Evolutionary conservation across 2,888 invertebrate species (phyloP).

Genomic region (Pterostichus madidus): DNA sequence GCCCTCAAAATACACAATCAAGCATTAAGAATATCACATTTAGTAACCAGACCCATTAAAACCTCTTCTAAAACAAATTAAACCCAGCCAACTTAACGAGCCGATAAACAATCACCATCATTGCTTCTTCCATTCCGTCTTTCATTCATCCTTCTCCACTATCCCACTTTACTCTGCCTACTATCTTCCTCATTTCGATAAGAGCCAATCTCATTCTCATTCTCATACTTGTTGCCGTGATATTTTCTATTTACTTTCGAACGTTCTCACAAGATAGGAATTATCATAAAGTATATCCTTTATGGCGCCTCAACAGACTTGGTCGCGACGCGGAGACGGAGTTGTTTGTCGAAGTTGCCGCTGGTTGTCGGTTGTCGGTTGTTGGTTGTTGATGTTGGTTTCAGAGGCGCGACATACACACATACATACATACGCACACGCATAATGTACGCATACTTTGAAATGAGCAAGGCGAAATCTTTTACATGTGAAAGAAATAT

Average conservation of each 20-base stretch:
- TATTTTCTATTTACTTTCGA: not conserved
- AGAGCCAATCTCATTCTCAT: too few relatives aligned
- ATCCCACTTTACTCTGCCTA: too few relatives aligned
- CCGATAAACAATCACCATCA: not conserved
- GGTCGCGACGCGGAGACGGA: not conserved
- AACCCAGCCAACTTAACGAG: not conserved
- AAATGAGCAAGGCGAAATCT: too few relatives aligned
- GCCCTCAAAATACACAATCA: too few relatives aligned
- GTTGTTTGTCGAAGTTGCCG: not conserved
- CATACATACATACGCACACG: too few relatives aligned
- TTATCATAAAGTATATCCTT: constrained; percentile 8
- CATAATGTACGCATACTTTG: too few relatives aligned
- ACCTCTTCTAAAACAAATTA: not conserved
- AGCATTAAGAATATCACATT: too few relatives aligned
- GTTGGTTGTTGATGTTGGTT: too few relatives aligned
- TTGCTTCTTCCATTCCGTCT: not conserved
- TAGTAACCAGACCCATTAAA: not conserved
- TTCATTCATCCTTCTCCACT: not conserved
- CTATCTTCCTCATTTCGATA: not conserved
- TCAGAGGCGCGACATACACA: too few relatives aligned
- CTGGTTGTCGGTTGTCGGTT: too few relatives aligned
- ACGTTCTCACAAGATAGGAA: not conserved
- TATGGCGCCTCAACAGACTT: not conserved
- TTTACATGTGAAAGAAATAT: too few relatives aligned
- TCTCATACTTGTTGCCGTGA: not conserved